phyloP scores from a whole-genome alignment of 35 echinoderm and acorn worm genomes.

The Heliocidaris erythrogramma region DNA sequence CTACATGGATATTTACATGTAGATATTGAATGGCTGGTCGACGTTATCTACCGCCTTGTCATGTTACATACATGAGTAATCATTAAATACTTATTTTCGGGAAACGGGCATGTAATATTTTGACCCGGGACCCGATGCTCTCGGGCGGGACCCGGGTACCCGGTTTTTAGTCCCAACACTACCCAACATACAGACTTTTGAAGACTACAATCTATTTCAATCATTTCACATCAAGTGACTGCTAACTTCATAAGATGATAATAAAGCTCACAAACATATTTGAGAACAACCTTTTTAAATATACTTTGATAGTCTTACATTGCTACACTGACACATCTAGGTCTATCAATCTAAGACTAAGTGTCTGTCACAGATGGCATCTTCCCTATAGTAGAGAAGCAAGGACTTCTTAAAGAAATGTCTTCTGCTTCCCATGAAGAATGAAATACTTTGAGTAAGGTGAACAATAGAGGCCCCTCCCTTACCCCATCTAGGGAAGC shows the following conservation, averaged over 20 bases:
- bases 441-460: background rate
- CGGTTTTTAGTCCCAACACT: too few relatives aligned
- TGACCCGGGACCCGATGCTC: too few relatives aligned
- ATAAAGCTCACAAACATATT: background rate
- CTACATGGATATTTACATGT: too few relatives aligned
- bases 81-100: too few relatives aligned
- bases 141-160: too few relatives aligned
- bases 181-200: too few relatives aligned
- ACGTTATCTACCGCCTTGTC: too few relatives aligned
- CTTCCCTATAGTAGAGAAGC: background rate
- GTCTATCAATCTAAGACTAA: conserved; percentile 16
- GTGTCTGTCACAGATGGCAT: conserved; percentile 5
- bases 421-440: background rate
- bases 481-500: conserved; percentile 18
- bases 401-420: background rate
- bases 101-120: too few relatives aligned
- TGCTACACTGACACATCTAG: background rate
- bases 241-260: background rate
- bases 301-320: background rate
- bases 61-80: too few relatives aligned
- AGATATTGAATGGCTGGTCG: too few relatives aligned
- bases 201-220: too few relatives aligned
- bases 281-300: background rate
- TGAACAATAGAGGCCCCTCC: conserved; percentile 28
- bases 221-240: background rate